Percentiles rank a stretch among this genome's conserved stretches.
These are phyloP conservation scores for Scylla paramamosain DNA, from an alignment of 1,140 invertebrate genomes.

Conservation along the genomic window DNA sequence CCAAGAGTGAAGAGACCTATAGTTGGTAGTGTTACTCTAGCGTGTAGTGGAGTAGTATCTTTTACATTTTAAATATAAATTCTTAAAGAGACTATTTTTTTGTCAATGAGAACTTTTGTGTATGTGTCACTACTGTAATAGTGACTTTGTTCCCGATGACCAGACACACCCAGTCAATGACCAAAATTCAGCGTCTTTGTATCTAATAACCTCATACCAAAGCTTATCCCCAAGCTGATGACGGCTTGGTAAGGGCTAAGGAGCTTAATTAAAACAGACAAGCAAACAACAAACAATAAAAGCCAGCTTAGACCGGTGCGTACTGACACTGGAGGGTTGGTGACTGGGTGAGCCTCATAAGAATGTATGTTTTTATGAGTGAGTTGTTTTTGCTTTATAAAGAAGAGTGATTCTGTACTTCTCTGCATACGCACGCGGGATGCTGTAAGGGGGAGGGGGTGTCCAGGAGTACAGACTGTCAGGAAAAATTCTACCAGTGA, in stretches of 20 bases:
- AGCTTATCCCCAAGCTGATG: neutral
- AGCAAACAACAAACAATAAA: neutral
- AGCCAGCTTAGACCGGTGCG: neutral
- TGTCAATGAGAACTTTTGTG: slow-evolving; percentile 60
- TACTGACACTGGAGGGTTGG: too few relatives aligned
- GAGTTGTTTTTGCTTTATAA: slow-evolving; percentile 63
- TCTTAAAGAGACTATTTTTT: slow-evolving; percentile 71
- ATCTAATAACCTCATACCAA: neutral
- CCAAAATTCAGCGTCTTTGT: neutral
- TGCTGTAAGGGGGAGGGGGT: slow-evolving; percentile 43
- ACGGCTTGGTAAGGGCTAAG: neutral
- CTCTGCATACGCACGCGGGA: slow-evolving; percentile 41
- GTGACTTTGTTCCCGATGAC: slow-evolving; percentile 51
- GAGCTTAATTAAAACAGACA: neutral
- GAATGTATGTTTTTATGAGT: slow-evolving; percentile 55
- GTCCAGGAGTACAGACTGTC: slow-evolving; percentile 45
- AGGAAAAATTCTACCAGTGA: slow-evolving; percentile 71
- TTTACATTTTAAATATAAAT: slow-evolving; percentile 70
- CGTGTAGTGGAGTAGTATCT: slow-evolving; percentile 64
- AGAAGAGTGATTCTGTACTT: slow-evolving; percentile 46
- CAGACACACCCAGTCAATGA: slow-evolving; percentile 16
- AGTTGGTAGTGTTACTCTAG: slow-evolving; percentile 64
- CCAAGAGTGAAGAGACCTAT: slow-evolving; percentile 58
- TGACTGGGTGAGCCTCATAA: neutral
- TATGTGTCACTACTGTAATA: slow-evolving; percentile 41